Conservation (phyloP, 2,113 vertebrate species). For the Arvicanthis niloticus region DNA sequence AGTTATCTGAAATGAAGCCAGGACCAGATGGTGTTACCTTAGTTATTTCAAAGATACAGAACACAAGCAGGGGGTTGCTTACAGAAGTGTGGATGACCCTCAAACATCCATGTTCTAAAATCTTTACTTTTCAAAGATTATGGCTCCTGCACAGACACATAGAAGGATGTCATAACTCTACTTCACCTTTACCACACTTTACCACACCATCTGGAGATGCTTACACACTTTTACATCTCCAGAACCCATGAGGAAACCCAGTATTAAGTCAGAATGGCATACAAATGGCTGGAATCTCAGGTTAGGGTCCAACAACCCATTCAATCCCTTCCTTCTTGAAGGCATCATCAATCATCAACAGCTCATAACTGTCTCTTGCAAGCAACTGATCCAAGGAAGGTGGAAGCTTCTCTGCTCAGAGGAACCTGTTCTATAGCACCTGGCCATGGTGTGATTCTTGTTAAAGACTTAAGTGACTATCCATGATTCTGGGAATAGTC, state of each 20-base stretch:
- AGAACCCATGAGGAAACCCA: no score
- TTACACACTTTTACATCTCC: neutral
- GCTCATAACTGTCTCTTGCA: neutral
- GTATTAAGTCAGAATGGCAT: neutral
- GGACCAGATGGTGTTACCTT: neutral
- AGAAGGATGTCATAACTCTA: neutral
- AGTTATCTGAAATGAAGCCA: neutral
- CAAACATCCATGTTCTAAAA: no score
- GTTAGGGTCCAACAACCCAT: neutral
- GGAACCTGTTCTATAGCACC: neutral
- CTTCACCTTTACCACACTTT: neutral
- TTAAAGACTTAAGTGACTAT: neutral
- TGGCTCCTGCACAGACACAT: neutral
- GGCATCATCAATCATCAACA: neutral
- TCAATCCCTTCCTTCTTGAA: neutral
- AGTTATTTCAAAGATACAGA: neutral
- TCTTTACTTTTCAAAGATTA: neutral
- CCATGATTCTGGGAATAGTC: neutral
- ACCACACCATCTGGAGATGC: no score
- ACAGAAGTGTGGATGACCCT: neutral
- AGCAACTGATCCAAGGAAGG: neutral
- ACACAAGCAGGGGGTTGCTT: neutral
- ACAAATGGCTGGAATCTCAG: neutral
- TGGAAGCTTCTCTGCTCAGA: neutral
- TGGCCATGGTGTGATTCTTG: neutral